Base-by-base conservation (phyloP, 1,140 invertebrate species). In the Trichonephila clavata region DNA sequence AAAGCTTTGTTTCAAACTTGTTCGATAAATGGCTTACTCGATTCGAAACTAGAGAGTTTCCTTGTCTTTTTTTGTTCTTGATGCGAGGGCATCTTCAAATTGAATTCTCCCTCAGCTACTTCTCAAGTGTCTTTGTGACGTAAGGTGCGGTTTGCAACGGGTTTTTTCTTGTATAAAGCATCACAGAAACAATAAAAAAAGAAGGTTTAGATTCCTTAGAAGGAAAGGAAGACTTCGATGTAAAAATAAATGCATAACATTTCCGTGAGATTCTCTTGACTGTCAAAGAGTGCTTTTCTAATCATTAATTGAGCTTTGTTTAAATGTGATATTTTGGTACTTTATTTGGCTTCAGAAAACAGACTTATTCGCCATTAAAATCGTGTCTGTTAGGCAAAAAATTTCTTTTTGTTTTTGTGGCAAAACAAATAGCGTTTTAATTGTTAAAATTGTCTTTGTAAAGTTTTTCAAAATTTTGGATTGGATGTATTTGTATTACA, bases 1-100 rank as follows among this genome's bases (percentile, higher is more conserved):
- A 83, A 83, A 83, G 50, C 43, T 77, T 83, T 59, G 81, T 59
- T 83, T 83, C 81, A n/a, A 39, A 83, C 43, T 59, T 21, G 81
- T 20, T 83, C 81, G 50, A 83, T 83, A 83, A 83, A 50, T 59
- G 81, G 81, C 81, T 83, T 83, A 59, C 81, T 83, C 2, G 18
- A 83, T 59, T 59, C 81, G 4, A 83, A 83, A 83, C 81, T 57
- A 43, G 39, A 5, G 80, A 39, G 32, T 83, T 83, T 43, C n/a
- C 21, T 83, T 39, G 32, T 39, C 32, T 39, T 39, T 59, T 59
- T 13, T 50, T 21, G 2, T 57, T 24, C 16, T 50, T 21, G 18
- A 13, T 8, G 21, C 81, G 24, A 50, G 10, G 81, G 50, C 50
- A 83, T 83, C 81, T 57, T 24, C 43, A 83, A 83, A 83, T 83